A percentile compares a stretch with the other conserved stretches of the same genome.
Conservation (phyloP, 2,113 vertebrate species). For the Raja brachyura region DNA sequence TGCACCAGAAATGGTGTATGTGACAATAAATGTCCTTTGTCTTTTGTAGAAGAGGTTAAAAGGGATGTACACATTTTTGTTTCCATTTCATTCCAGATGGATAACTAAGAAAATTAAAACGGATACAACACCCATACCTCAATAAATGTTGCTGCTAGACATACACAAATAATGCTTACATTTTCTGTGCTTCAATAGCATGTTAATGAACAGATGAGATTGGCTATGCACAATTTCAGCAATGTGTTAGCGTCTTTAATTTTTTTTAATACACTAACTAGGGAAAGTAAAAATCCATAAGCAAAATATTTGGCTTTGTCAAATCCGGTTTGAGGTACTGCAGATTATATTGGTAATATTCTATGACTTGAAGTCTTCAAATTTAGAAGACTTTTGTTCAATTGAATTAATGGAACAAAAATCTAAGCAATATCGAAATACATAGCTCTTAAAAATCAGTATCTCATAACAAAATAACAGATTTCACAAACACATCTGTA, state of each 20-base stretch:
- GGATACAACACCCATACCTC: background rate
- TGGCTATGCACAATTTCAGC: background rate
- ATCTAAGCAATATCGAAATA: background rate
- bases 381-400: background rate
- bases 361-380: background rate
- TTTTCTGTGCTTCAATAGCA: background rate
- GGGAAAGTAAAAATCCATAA: no score
- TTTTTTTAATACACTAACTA: background rate
- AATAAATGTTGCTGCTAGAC: background rate
- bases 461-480: no score
- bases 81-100: background rate
- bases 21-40: no score
- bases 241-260: background rate
- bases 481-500: background rate
- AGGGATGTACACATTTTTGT: background rate
- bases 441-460: background rate
- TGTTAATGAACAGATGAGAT: background rate
- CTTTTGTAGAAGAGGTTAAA: no score
- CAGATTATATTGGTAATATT: background rate
- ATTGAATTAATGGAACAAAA: constrained; percentile 27
- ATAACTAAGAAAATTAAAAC: background rate
- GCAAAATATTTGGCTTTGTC: background rate
- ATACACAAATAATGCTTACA: background rate
- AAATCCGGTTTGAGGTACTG: background rate
- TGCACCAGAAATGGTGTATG: no score